Base-by-base conservation (phyloP, 1,140 invertebrate species). In the Zaprionus vittiger region DNA sequence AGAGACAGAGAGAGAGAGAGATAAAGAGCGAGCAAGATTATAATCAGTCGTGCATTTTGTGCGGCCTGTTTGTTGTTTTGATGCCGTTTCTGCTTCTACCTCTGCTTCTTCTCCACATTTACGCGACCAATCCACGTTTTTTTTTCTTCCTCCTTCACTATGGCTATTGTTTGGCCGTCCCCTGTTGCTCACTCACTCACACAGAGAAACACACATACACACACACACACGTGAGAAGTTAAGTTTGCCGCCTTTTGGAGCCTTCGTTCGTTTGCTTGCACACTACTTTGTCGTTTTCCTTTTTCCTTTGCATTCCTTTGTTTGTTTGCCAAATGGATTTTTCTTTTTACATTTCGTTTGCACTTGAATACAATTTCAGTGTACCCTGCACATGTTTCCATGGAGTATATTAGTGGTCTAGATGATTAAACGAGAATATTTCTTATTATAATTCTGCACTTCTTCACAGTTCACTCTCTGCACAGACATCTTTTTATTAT, bases 271-370 rank as follows among this genome's bases (percentile, higher is more conserved):
- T 47, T 57, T 52, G 38, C 81, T 72, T 61, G 31, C 59, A 34
- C 49, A 55, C n/a, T 56, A 54, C 52, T 61, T 56, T 61, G 31
- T 69, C 20, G 28, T 62, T 54, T 37, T 70, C 17, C n/a, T 54
- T 47, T 47, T 41, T 73, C 59, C 44, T 57, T 64, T 54, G 31
- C 62, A 20, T 20, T 20, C 1, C 1, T 1, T 38, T 84, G 78
- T 84, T 84, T 84, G 80, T 85, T 84, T 79, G 82, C 65, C 63
- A 84, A 84, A 81, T 80, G 74, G 66, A 72, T 79, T 81, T 83
- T 62, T 65, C 69, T 59, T 76, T 73, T 73, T 38, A 65, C 63
- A 63, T 74, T 68, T 74, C 41, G 55, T 49, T 68, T 72, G 63
- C 28, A 66, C 74, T 84, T 69, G 63, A 73, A 84, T 80, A 74